Evolutionary conservation across 2,113 vertebrate species (phyloP), one percentile per base, ranked within the genome.

Genomic region (Chamaetylas fuelleborni): DNA sequence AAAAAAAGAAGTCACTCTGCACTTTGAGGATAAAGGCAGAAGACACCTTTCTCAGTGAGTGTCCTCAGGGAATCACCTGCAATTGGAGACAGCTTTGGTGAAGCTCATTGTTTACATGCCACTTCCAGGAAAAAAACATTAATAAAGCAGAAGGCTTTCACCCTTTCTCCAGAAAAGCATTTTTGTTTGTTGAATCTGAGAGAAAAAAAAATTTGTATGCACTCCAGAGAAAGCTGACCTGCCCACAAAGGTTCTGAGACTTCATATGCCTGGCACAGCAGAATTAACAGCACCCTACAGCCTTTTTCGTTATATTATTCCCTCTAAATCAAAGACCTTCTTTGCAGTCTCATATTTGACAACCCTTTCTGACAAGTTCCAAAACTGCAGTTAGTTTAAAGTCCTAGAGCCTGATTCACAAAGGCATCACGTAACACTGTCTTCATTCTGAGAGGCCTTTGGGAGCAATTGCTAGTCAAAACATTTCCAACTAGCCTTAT

Each of bases 271-370:
- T 72, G 84, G 94, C 74, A 92, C 20, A 47, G 82, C 58, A 85
- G 25, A 88, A 95, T 82, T 97, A 97, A 94, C 91, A 94, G 95
- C 88, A 93, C 73, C 86, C 95, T 77, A 88, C 73, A 92, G 89
- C 86, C 88, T 93, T 97, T 95, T 96, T 95, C 71, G 92, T 95
- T n/a, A 98, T 95, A 88, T 94, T 98, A 96, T 95, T 96, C 95
- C 92, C 92, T 94, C 31, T 61, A 95, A 97, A 95, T 96, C 90
- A 97, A 97, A 94, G 88, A 78, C 86, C 93, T 97, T 96, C 92
- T 96, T 94, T 96, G 95, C 95, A 97, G 92, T 93, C 94, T 90
- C 61, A 86, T 94, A 64, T 92, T 95, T 94, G 67, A 94, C 96
- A 97, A 94, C 90, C 71, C 83, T 93, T 96, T 91, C 86, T 97